Base-by-base conservation (phyloP, 2,888 invertebrate species). In the Chorisops tibialis region DNA sequence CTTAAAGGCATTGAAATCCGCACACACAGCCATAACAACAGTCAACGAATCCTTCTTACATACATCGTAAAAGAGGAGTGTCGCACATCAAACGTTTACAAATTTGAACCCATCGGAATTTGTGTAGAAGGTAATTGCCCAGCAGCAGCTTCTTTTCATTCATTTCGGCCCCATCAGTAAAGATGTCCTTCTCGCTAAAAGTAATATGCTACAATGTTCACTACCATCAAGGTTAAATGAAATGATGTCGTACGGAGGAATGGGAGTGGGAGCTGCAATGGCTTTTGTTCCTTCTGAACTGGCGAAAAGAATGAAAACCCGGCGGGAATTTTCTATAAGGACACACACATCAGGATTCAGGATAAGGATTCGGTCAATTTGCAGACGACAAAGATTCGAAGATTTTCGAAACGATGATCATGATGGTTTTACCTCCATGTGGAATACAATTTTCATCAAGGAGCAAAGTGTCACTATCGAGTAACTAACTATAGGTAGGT, bases 361-460 rank as follows among this genome's bases (percentile, higher is more conserved):
- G 30, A 16, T 37, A 22, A 43, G 24, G 43, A 39, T 45, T 39
- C 43, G 45, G 56, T 56, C 43, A 45, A 56, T 56, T 56, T 41
- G 30, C 22, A 12, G 56, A 45, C 12, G 39, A 24, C 50, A 35
- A 43, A 56, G 24, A 21, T 45, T 24, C 24, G 16, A 43, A n/a
- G 30, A 56, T 43, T 56, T 12, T 56, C 45, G 5, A 30, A 30
- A 30, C 30, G 30, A 30, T n/a, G n/a, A n/a, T n/a, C 30, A 30
- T 9, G 30, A 30, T 30, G 30, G 30, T 30, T 30, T 30, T 9
- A 30, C 30, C 30, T 30, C 30, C 30, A 9, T 5, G 5, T 30
- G 30, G 9, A 1, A 30, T 30, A 30, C 2, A 7, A 7, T 30
- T 30, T 30, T 30, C 9, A 30, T 5, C 30, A 30, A 30, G 30